These are phyloP conservation scores for Callosobruchus maculatus DNA, from an alignment of 2,888 invertebrate species.

Conservation along the genomic window DNA sequence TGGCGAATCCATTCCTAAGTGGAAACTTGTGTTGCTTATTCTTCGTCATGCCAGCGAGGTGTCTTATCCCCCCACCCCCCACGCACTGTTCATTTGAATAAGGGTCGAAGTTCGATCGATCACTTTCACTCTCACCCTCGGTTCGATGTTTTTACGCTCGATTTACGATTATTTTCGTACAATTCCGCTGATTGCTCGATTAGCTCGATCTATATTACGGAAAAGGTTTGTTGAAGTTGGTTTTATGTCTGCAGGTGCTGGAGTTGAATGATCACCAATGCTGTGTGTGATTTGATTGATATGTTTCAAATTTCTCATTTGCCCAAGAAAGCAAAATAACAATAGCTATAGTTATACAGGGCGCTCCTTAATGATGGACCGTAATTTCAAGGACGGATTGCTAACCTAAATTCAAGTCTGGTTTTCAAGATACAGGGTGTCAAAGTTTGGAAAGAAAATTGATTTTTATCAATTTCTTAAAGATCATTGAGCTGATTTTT, in stretches of 20 bases:
- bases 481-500: too few relatives aligned
- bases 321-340: too few relatives aligned
- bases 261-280: background rate
- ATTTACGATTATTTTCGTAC: background rate
- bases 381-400: too few relatives aligned
- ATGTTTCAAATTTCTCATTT: too few relatives aligned
- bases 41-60: slow-evolving; percentile 41
- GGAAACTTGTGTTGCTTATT: slow-evolving; percentile 54
- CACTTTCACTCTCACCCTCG: background rate
- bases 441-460: too few relatives aligned
- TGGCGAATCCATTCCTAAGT: slow-evolving; percentile 52
- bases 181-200: background rate
- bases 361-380: too few relatives aligned
- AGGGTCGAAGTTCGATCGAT: background rate
- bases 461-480: too few relatives aligned
- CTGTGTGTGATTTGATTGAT: background rate
- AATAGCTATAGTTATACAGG: too few relatives aligned
- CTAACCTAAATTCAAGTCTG: too few relatives aligned
- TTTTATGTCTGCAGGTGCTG: background rate
- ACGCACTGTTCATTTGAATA: background rate
- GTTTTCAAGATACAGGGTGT: too few relatives aligned
- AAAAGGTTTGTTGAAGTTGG: background rate
- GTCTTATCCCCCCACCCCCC: background rate
- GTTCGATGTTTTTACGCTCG: background rate
- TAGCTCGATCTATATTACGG: background rate